Conservation (phyloP, 2,888 invertebrate genomes). For the Molorchus minor region DNA sequence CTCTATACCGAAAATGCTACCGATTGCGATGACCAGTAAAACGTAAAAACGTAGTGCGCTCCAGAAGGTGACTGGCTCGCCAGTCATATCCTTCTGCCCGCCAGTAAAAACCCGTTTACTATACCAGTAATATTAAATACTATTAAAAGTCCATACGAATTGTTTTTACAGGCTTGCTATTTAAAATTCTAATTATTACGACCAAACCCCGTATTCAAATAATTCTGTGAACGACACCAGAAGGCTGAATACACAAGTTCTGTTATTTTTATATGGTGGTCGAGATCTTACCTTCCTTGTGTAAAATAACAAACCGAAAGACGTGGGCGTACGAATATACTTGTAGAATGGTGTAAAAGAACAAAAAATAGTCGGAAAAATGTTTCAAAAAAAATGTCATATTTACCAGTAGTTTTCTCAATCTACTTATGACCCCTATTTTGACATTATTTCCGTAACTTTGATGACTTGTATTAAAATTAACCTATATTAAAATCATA, state of each 20-base stretch:
- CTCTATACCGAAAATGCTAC: too few species aligned
- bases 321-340: too few species aligned
- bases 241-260: slow-evolving; percentile 21
- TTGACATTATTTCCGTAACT: too few species aligned
- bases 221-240: slow-evolving; percentile 25
- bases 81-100: not conserved
- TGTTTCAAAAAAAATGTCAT: not conserved
- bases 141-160: not conserved
- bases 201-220: slow-evolving; percentile 27
- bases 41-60: too few species aligned
- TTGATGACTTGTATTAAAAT: too few species aligned
- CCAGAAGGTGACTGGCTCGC: too few species aligned
- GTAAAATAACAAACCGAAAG: slow-evolving; percentile 22
- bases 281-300: slow-evolving; percentile 16
- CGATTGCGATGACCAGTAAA: too few species aligned
- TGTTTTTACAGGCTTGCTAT: slow-evolving; percentile 26
- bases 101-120: not conserved
- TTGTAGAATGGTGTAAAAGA: not conserved
- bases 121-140: not conserved
- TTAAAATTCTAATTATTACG: slow-evolving; percentile 30
- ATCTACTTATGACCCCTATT: too few species aligned
- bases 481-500: too few species aligned
- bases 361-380: not conserved
- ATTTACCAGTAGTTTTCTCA: too few species aligned
- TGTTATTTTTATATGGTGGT: slow-evolving; percentile 27